phyloP scores from a whole-genome alignment of 2,797 vertebrate genomes.

The Bradypus variegatus region DNA sequence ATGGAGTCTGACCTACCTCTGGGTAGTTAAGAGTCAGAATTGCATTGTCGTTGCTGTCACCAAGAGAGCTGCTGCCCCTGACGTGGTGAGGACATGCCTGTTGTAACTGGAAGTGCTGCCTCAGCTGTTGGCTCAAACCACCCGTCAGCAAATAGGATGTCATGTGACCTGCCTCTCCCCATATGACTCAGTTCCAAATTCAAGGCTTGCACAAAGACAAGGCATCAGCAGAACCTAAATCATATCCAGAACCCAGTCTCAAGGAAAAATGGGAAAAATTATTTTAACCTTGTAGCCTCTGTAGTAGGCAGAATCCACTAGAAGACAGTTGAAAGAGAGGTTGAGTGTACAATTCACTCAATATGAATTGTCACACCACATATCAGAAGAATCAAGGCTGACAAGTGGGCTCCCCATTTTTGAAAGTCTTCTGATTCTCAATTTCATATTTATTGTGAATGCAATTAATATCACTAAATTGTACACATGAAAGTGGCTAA shows the following conservation, averaged over 20 bases:
- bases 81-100: not conserved
- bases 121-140: not conserved
- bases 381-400: not conserved
- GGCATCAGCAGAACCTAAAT: not conserved
- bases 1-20: too few relatives aligned
- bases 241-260: not conserved
- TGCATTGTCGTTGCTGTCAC: not conserved
- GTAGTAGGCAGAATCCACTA: not conserved
- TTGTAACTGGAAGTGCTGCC: not conserved
- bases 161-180: not conserved
- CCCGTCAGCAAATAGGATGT: not conserved
- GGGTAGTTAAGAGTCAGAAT: too few relatives aligned
- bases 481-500: too few relatives aligned
- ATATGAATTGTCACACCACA: not conserved
- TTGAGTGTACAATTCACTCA: not conserved
- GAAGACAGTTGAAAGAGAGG: not conserved
- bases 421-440: not conserved
- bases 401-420: not conserved
- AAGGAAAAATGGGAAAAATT: not conserved
- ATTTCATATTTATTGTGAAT: too few relatives aligned
- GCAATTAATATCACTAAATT: too few relatives aligned
- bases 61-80: not conserved
- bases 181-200: not conserved
- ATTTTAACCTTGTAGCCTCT: not conserved
- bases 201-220: not conserved